A percentile compares a stretch with the other conserved stretches of the same genome.
phyloP scores from a whole-genome alignment of 2,888 invertebrate species.

The Limnephilus rhombicus region DNA sequence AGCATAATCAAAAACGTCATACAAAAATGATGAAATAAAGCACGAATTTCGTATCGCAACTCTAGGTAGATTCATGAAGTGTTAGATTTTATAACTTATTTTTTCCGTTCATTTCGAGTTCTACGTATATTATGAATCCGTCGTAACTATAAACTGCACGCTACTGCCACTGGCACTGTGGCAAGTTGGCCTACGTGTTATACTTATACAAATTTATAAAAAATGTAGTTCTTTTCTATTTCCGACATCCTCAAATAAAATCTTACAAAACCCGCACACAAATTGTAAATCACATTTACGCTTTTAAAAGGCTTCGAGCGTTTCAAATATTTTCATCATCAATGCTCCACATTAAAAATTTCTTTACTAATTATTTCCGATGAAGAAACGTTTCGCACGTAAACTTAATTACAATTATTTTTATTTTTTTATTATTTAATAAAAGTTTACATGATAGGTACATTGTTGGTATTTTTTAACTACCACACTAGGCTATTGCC shows the following conservation, averaged over 20 bases:
- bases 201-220: not conserved
- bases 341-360: not conserved
- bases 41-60: too few species aligned
- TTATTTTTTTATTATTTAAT: too few species aligned
- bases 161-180: too few species aligned
- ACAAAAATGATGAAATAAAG: too few species aligned
- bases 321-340: not conserved
- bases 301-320: not conserved
- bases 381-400: not conserved
- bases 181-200: not conserved
- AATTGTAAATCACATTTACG: not conserved
- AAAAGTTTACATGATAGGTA: too few species aligned
- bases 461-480: too few species aligned
- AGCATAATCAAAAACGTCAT: not conserved
- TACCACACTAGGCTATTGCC: too few species aligned
- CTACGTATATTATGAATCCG: not conserved
- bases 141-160: not conserved
- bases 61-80: not conserved
- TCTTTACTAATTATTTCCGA: not conserved
- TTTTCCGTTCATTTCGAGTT: too few species aligned
- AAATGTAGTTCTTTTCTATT: not conserved
- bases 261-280: not conserved
- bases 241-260: not conserved
- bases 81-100: not conserved
- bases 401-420: not conserved